Evolutionary conservation across 2,797 vertebrate genomes (phyloP).

Genomic region (Takifugu ocellatus): DNA sequence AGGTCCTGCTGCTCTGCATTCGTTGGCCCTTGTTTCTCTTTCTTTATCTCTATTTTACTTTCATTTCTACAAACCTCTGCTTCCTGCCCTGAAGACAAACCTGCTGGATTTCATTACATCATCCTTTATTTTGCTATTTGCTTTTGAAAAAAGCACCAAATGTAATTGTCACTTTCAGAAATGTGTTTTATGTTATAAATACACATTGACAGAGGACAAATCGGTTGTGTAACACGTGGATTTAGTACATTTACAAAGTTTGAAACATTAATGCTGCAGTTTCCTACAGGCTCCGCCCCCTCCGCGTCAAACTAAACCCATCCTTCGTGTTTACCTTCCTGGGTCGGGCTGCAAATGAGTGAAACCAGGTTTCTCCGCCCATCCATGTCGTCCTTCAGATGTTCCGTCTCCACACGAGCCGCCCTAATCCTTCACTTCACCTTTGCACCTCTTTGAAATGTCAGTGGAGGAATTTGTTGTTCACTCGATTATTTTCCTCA

Average conservation of each 20-base stretch:
- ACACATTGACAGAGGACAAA: no score
- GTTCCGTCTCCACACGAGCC: constrained; percentile 21
- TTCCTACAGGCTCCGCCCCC: no score
- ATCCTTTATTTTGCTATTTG: not conserved
- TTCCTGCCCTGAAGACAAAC: constrained; percentile 21
- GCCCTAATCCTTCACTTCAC: constrained; percentile 52
- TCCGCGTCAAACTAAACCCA: no score
- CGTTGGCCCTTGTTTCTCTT: constrained; percentile 4
- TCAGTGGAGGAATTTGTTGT: constrained; percentile 21
- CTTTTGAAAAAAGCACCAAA: not conserved
- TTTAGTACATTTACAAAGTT: no score
- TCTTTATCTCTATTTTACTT: constrained; percentile 15
- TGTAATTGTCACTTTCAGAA: no score
- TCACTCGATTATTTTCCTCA: constrained; percentile 39
- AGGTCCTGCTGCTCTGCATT: no score
- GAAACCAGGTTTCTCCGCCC: constrained; percentile 40
- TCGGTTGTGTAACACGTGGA: no score
- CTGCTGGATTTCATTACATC: not conserved
- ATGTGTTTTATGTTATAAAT: no score
- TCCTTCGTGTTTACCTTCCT: no score
- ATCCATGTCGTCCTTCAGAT: constrained; percentile 35
- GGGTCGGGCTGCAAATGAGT: not conserved
- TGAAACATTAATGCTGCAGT: no score
- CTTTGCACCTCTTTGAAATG: constrained; percentile 39
- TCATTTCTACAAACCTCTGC: constrained; percentile 12